phyloP scores from a whole-genome alignment of 2,797 vertebrate species.

The Artibeus jamaicensis region DNA sequence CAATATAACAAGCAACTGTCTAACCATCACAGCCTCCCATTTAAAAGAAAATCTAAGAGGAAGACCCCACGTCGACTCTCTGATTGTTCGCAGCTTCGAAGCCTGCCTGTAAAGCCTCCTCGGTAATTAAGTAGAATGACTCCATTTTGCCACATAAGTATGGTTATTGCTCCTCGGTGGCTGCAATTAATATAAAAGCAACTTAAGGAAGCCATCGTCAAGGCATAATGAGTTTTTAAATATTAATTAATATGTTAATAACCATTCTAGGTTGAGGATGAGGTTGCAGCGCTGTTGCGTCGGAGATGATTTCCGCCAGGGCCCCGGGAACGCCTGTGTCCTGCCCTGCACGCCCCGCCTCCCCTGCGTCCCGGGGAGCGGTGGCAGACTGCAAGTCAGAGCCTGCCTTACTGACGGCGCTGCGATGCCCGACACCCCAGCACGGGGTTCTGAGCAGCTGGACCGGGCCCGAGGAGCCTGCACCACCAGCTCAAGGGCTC shows the following conservation, averaged over 20 bases:
- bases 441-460: background rate
- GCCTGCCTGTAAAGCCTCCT: constrained; percentile 84
- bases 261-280: constrained; percentile 63
- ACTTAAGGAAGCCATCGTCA: constrained; percentile 72
- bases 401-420: background rate
- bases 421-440: background rate
- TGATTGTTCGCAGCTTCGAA: constrained; percentile 67
- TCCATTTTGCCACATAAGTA: constrained; percentile 68
- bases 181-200: constrained; percentile 73
- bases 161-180: constrained; percentile 67
- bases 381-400: background rate
- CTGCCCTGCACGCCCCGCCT: background rate
- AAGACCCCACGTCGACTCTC: background rate
- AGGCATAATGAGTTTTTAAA: constrained; percentile 78
- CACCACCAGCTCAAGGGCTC: accelerated
- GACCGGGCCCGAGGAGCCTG: accelerated
- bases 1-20: background rate
- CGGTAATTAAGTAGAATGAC: constrained; percentile 74
- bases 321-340: background rate
- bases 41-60: constrained; percentile 35
- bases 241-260: constrained; percentile 80
- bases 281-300: background rate
- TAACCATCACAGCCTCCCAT: background rate
- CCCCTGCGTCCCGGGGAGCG: background rate
- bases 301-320: background rate